These are phyloP conservation scores for Ectropis grisescens DNA, from an alignment of 1,140 invertebrate genomes.

Conservation along the genomic window DNA sequence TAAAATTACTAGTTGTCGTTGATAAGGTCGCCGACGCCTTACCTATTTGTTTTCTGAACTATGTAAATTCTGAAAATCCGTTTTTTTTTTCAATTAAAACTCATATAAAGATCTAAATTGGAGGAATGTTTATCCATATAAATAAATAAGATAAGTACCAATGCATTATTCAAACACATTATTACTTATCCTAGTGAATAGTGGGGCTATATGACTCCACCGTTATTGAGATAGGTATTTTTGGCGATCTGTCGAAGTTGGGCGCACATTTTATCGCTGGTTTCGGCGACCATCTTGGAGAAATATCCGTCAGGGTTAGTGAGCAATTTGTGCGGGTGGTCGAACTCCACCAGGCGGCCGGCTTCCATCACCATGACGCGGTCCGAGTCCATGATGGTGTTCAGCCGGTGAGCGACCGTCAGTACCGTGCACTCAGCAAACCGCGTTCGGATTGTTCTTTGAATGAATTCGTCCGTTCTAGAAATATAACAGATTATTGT, in stretches of 20 bases:
- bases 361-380: slow-evolving; percentile 81
- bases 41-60: too few relatives aligned
- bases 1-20: too few relatives aligned
- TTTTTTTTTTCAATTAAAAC: too few relatives aligned
- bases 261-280: slow-evolving; percentile 69
- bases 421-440: slow-evolving; percentile 83
- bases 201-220: slow-evolving; percentile 35
- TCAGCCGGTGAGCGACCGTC: slow-evolving; percentile 86
- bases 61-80: too few relatives aligned
- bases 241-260: slow-evolving; percentile 57
- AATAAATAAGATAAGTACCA: too few relatives aligned
- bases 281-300: slow-evolving; percentile 78
- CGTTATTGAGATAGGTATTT: slow-evolving; percentile 46
- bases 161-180: slow-evolving; percentile 18
- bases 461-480: slow-evolving; percentile 79
- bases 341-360: slow-evolving; percentile 72
- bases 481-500: slow-evolving; percentile 1
- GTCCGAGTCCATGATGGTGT: slow-evolving; percentile 86
- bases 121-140: too few relatives aligned
- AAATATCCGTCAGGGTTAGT: slow-evolving; percentile 74
- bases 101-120: too few relatives aligned
- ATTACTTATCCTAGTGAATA: slow-evolving; percentile 6
- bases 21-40: too few relatives aligned
- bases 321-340: slow-evolving; percentile 74
- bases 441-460: slow-evolving; percentile 76